Percentiles rank a stretch among this genome's conserved stretches.
These are phyloP conservation scores for Porites divaricata DNA, from an alignment of 92 coral and sea anemone genomes.

Conservation along the genomic window DNA sequence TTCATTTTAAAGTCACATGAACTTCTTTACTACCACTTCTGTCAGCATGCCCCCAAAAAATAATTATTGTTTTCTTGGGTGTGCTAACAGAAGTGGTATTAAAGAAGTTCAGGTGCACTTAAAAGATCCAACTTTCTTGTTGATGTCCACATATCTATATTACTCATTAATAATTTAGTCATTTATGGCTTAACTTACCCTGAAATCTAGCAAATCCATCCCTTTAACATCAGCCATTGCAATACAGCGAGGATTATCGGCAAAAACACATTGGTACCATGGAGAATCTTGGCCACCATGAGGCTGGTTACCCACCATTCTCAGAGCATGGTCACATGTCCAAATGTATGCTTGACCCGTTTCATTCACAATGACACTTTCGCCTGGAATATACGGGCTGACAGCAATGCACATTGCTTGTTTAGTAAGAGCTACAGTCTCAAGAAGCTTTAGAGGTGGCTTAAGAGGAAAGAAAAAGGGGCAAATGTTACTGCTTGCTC, in stretches of 20 bases:
- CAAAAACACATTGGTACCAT: slow-evolving; percentile 89
- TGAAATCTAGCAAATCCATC: slow-evolving; percentile 78
- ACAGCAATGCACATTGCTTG: slow-evolving; percentile 69
- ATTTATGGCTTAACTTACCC: slow-evolving; percentile 53
- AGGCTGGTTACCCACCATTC: slow-evolving; percentile 31
- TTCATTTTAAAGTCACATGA: no score
- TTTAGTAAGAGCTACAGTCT: slow-evolving; percentile 65
- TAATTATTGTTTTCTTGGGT: no score
- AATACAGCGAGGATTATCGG: slow-evolving; percentile 86
- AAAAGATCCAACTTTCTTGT: no score
- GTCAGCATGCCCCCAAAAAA: no score
- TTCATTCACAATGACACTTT: slow-evolving; percentile 74
- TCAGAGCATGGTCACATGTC: slow-evolving; percentile 55
- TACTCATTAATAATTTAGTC: background rate
- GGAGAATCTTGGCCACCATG: slow-evolving; percentile 38
- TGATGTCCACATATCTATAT: background rate
- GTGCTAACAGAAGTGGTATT: no score
- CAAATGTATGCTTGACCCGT: slow-evolving; percentile 77
- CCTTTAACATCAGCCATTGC: slow-evolving; percentile 67
- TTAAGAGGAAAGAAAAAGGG: background rate
- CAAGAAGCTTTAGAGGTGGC: slow-evolving; percentile 58
- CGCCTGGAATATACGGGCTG: slow-evolving; percentile 88
- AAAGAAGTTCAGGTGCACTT: no score
- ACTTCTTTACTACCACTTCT: no score
- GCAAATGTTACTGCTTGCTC: background rate